Conservation (phyloP, 2,888 invertebrate genomes). For the Mimachlamys varia region DNA sequence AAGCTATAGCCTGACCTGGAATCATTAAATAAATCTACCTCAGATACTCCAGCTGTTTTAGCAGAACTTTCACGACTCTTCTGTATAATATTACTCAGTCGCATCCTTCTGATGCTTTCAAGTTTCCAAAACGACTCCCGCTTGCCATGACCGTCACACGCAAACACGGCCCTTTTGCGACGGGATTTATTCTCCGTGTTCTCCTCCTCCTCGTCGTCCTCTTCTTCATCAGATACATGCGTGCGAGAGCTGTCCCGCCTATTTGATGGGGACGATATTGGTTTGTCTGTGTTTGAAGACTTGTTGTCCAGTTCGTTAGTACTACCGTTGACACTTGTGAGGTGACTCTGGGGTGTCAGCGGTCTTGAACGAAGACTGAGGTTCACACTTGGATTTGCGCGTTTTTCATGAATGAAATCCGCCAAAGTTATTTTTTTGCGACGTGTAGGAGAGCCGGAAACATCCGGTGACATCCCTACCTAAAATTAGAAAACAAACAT, state of each 20-base stretch:
- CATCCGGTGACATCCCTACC: not conserved
- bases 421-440: not conserved
- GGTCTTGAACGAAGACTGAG: not conserved
- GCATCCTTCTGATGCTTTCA: not conserved
- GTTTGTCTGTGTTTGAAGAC: not conserved
- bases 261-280: not conserved
- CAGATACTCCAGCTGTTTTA: not conserved
- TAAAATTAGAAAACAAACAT: not conserved
- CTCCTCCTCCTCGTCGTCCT: not conserved
- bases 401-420: not conserved
- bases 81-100: not conserved
- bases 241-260: not conserved
- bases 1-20: not conserved
- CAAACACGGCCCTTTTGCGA: not conserved
- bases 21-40: not conserved
- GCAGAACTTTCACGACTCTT: conserved; percentile 6
- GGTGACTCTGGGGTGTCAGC: not conserved
- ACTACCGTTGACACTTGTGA: not conserved
- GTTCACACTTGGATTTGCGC: not conserved
- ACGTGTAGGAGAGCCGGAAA: not conserved
- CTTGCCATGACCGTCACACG: not conserved
- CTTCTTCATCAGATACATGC: not conserved
- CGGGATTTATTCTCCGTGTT: not conserved
- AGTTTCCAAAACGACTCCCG: not conserved
- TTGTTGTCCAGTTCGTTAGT: not conserved